Evolutionary conservation across 2,888 invertebrate genomes (phyloP), one percentile per base, ranked within the genome.

Genomic region (Chymomyza fuscimana): DNA sequence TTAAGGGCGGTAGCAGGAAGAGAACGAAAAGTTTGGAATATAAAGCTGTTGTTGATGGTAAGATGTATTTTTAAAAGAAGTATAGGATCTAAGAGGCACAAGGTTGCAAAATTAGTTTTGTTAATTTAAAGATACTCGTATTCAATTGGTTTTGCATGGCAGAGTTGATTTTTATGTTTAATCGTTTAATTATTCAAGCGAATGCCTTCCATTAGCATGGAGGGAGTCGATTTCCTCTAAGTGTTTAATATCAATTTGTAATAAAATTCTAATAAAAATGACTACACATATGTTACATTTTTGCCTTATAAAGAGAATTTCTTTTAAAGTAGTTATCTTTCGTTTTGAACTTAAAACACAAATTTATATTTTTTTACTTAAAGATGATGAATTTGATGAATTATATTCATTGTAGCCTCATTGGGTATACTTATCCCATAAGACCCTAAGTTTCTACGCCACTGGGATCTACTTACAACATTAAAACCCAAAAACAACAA

Each of bases 101-200:
- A 32, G 29, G 25, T n/a, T 59, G 7, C 12, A 9, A 59, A 59
- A 7, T 5, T 9, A 19, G 12, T 59, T 22, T 59, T 59, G 7
- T 29, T 59, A 59, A 12, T 46, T 36, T 12, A 59, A 59, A n/a
- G 59, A 32, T 58, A 58, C 29, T 58, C 58, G 58, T 58, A 58
- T 25, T 12, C n/a, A 59, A 22, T 56, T 56, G 22, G n/a, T 59
- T 29, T 12, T 46, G 12, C 40, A 12, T 46, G 12, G 40, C 40
- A 12, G 40, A 46, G 40, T 12, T 46, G 40, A 46, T 46, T 46
- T 10, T 46, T 12, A 10, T 36, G 9, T 36, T 67, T 51, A 76
- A 69, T 69, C 72, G 73, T 78, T 82, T 71, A 63, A 72, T 65
- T 73, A 73, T 68, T 72, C 58, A 40, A 69, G 19, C 19, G 2